These are phyloP conservation scores for Corynorhinus townsendii DNA, from an alignment of 2,113 vertebrate species.

Conservation along the genomic window DNA sequence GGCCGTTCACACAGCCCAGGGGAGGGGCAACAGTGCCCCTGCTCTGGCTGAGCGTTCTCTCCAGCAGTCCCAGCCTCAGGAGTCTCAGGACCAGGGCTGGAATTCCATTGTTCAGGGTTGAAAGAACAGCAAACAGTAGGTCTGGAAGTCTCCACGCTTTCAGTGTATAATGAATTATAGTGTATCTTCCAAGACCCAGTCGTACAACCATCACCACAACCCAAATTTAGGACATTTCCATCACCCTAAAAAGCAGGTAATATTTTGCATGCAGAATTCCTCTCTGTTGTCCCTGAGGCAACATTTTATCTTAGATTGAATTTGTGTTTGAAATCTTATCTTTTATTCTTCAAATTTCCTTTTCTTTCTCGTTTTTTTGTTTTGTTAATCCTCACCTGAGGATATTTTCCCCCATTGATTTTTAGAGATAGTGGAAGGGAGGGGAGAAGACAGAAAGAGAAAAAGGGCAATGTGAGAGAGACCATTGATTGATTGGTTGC, in stretches of 20 bases:
- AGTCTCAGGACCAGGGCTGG: neutral
- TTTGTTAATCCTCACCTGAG: no score
- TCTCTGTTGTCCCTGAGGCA: neutral
- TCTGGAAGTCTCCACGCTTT: neutral
- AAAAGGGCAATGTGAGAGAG: no score
- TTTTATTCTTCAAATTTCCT: conserved; percentile 10
- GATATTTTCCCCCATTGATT: no score
- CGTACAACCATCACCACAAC: neutral
- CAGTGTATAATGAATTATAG: neutral
- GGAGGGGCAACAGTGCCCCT: neutral
- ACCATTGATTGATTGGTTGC: no score
- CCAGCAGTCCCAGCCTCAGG: neutral
- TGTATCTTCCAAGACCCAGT: accelerated
- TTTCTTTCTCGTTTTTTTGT: neutral
- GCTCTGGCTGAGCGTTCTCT: neutral
- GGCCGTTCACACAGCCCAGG: no score
- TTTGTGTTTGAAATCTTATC: neutral
- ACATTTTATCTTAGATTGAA: conserved; percentile 5
- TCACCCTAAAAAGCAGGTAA: accelerated
- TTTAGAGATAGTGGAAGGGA: no score
- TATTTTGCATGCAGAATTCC: neutral
- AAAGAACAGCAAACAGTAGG: neutral
- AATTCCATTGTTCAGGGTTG: neutral
- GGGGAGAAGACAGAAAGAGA: no score
- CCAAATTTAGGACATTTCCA: neutral